Base-by-base conservation (phyloP, 2,888 invertebrate species). In the Cryptophagus acutangulus region DNA sequence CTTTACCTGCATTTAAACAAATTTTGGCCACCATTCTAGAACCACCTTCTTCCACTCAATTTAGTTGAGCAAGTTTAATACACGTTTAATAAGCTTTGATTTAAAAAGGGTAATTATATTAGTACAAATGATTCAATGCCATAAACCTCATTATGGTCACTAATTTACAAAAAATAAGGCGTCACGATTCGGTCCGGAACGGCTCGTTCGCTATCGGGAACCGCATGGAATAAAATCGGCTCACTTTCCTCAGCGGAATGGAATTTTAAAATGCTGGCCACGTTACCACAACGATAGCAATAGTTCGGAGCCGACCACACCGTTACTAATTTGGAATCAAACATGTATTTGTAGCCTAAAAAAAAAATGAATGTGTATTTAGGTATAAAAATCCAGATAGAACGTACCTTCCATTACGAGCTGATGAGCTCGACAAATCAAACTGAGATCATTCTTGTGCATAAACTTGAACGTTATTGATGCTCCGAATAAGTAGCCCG, bases 301-400 rank as follows among this genome's bases (percentile, higher is more conserved):
- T 99, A 99, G 73, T 99, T 99, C 2, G 99, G 99, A 3, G 99
- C 99, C 10, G 97, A 95, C 94, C 99, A 99, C 1, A 99, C 93
- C 0, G 99, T 99, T 20, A 97, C 95, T 57, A 99, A 73, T 67
- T 90, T 87, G 58, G 94, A 87, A 63, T 95, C 87, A 71, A 99
- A 99, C 91, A 97, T 94, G 69, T 94, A 99, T 74, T 94, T 96
- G 72, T 84, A 92, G 47, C 93, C 96, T 89, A 73, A 14, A 76
- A 71, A 54, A 36, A n/a, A n/a, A n/a, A n/a, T n/a, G n/a, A n/a
- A n/a, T n/a, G n/a, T n/a, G n/a, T n/a, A n/a, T n/a, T n/a, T n/a
- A n/a, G n/a, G n/a, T n/a, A n/a, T 18, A 38, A 16, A 36, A 8
- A 24, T n/a, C n/a, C 12, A 9, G 5, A 13, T 26, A 2, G 20